Evolutionary conservation across 2,113 vertebrate genomes (phyloP), one percentile per base, ranked within the genome.

Genomic region (Panthera leo): DNA sequence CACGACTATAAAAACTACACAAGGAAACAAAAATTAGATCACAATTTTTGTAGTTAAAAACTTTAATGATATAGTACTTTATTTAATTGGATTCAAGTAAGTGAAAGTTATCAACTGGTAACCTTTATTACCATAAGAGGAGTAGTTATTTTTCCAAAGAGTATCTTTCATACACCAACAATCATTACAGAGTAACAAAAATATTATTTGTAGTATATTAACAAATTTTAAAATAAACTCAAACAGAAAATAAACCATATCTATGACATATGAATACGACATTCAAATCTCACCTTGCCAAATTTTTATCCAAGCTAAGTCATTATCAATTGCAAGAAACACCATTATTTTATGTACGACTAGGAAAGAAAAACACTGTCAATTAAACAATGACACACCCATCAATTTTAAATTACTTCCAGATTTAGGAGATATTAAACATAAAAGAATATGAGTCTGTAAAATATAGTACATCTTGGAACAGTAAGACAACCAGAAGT

Each of bases 1-100:
- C 99, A 95, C 99, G 99, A 98, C 99, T 99, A 98, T 99, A 99
- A 99, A 99, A 99, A 98, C 99, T 99, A 94, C 99, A 89, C 97
- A 88, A 51, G 73, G 65, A 98, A 97, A 98, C 0, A 98, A 97
- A 97, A 98, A 86, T 79, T 19, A 93, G 88, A 95, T 95, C 7
- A 82, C 0, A 93, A 95, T 48, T 92, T 94, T 94, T 75, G 48
- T 12, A 91, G 1, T 91, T 71, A 63, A 96, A 94, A 94, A 23
- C 90, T 68, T 91, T 75, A 78, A 78, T 71, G 29, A 85, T 29
- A 48, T 0, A 67, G 10, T 79, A 73, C 1, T 15, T 13, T 1
- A 55, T 12, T 95, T 95, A 87, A 90, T 39, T 87, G 36, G 67
- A 94, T n/a, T 85, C 48, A 93, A 97, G 11, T 91, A 39, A 93